phyloP scores from a whole-genome alignment of 1,140 invertebrate species.

The Diuraphis noxia region DNA sequence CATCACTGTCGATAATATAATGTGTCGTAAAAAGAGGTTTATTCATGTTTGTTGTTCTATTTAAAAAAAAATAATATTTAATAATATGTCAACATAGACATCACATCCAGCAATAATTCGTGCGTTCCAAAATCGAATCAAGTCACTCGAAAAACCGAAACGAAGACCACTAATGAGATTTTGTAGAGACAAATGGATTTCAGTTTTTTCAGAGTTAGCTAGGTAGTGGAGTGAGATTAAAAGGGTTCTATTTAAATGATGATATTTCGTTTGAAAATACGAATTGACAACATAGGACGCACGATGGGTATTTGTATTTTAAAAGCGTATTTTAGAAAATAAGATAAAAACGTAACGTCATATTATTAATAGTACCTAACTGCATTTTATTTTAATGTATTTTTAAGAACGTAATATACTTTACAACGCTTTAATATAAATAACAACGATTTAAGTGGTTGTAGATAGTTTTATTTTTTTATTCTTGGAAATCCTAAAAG shows the following conservation, averaged over 20 bases:
- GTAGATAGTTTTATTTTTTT: not conserved
- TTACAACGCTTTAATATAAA: not conserved
- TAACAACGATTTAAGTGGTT: not conserved
- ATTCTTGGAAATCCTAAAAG: not conserved
- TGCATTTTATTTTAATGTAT: constrained; percentile 1
- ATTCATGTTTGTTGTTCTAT: not conserved
- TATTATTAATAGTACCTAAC: not conserved
- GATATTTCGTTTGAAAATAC: not conserved
- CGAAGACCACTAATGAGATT: not conserved
- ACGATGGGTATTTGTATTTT: not conserved
- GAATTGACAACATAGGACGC: not conserved
- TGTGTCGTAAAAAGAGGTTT: not conserved
- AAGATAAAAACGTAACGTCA: not conserved
- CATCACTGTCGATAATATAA: too few species aligned
- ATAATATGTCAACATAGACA: not conserved
- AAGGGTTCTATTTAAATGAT: not conserved
- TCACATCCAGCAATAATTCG: not conserved
- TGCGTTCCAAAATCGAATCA: not conserved
- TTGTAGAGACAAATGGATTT: not conserved
- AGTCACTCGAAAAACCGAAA: not conserved
- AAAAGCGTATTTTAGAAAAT: not conserved
- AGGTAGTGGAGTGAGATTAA: not conserved
- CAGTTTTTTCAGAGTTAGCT: not conserved
- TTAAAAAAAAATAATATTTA: not conserved
- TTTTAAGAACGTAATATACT: not conserved